Conservation (phyloP, 1,140 invertebrate genomes). For the Physella acuta region DNA sequence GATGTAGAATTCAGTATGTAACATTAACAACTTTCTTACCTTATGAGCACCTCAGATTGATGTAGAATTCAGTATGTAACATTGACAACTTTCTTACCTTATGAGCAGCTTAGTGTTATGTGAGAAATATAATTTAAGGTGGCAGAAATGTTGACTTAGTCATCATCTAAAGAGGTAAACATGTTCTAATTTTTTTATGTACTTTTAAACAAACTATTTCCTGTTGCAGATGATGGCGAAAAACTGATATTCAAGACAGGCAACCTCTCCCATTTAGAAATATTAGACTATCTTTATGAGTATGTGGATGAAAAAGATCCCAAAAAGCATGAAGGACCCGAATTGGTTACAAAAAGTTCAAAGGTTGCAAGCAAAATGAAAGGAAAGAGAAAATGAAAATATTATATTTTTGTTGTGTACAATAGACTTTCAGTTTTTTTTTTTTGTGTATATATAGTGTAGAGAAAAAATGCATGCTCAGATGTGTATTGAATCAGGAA, state of each 20-base stretch:
- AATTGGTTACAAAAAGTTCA: constrained; percentile 20
- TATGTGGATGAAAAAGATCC: constrained; percentile 25
- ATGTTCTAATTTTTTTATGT: not conserved
- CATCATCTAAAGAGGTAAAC: too few relatives aligned
- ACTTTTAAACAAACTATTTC: not conserved
- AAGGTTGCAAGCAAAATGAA: not conserved
- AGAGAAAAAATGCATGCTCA: too few relatives aligned
- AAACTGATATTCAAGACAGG: constrained; percentile 19
- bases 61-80: constrained; percentile 18
- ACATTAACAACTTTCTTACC: too few relatives aligned
- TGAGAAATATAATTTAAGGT: constrained; percentile 6
- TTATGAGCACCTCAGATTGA: constrained; percentile 20
- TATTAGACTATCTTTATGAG: constrained; percentile 22
- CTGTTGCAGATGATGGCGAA: constrained; percentile 21
- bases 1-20: constrained; percentile 20
- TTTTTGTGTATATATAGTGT: too few relatives aligned
- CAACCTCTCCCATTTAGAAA: constrained; percentile 15
- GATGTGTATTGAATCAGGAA: too few relatives aligned
- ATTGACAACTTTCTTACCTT: too few relatives aligned
- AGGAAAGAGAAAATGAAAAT: not conserved
- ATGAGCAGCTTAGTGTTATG: constrained; percentile 10
- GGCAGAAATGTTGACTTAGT: too few relatives aligned
- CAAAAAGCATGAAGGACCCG: constrained; percentile 16
- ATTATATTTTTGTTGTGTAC: too few relatives aligned
- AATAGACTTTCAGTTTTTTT: too few relatives aligned